These are phyloP conservation scores for Amphibalanus amphitrite DNA, from an alignment of 1,140 invertebrate genomes.

Conservation along the genomic window DNA sequence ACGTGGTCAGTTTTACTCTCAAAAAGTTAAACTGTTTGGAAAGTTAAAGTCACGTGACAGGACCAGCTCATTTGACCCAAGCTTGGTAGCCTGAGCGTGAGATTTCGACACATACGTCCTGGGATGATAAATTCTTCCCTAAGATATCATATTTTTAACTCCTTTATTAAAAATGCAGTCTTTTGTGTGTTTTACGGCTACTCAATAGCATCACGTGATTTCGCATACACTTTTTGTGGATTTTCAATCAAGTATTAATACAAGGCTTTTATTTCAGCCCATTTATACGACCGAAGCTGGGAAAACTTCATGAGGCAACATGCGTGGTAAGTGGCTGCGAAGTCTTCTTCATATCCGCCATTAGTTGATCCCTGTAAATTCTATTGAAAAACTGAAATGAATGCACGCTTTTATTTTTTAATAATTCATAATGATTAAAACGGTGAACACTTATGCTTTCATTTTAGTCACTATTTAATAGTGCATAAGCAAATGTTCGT, in stretches of 20 bases:
- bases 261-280: slow-evolving; percentile 35
- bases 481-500: too few relatives aligned
- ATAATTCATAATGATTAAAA: too few relatives aligned
- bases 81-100: not conserved
- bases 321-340: slow-evolving; percentile 67
- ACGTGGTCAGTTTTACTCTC: too few relatives aligned
- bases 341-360: too few relatives aligned
- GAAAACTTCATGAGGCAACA: slow-evolving; percentile 88
- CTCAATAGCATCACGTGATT: not conserved
- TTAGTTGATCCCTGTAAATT: too few relatives aligned
- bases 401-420: too few relatives aligned
- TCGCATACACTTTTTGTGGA: slow-evolving; percentile 6
- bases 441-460: too few relatives aligned
- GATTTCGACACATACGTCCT: slow-evolving; percentile 5
- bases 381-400: too few relatives aligned
- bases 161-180: not conserved
- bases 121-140: not conserved
- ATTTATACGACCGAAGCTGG: slow-evolving; percentile 77
- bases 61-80: too few relatives aligned
- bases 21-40: too few relatives aligned
- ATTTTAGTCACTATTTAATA: too few relatives aligned
- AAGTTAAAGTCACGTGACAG: too few relatives aligned
- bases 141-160: not conserved
- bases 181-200: slow-evolving; percentile 8
- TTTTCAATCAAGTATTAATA: slow-evolving; percentile 2